Evolutionary conservation across 2,113 vertebrate species (phyloP).

Genomic region (Percopsis transmontana): DNA sequence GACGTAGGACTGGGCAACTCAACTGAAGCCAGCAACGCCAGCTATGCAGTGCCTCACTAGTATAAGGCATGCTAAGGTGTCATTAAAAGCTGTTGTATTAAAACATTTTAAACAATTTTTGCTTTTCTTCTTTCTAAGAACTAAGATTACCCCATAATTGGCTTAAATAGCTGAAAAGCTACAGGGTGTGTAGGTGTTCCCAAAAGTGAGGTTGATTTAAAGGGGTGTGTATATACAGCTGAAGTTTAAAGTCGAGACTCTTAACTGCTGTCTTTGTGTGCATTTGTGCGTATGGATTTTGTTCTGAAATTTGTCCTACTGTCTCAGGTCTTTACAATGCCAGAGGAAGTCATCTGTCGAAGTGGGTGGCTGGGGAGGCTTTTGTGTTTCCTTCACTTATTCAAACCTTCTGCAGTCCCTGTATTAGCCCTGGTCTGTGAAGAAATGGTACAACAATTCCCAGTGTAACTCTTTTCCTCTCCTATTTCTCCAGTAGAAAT

Average conservation of each 20-base stretch:
- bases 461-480: neutral
- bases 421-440: slow-evolving; percentile 50
- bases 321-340: slow-evolving; percentile 31
- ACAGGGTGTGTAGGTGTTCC: slow-evolving; percentile 11
- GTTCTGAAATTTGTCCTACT: slow-evolving; percentile 55
- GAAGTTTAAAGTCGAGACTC: too few species aligned
- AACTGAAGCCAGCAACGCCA: too few species aligned
- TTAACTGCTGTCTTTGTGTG: neutral
- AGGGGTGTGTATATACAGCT: slow-evolving; percentile 2
- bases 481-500: slow-evolving; percentile 18
- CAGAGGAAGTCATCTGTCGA: slow-evolving; percentile 51
- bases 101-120: too few species aligned
- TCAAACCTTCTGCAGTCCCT: slow-evolving; percentile 45
- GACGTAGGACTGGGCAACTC: too few species aligned
- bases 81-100: too few species aligned
- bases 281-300: neutral
- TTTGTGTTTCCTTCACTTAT: slow-evolving; percentile 53
- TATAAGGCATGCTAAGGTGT: too few species aligned
- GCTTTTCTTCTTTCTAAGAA: too few species aligned
- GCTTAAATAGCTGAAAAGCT: too few species aligned
- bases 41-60: too few species aligned
- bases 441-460: slow-evolving; percentile 18
- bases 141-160: too few species aligned
- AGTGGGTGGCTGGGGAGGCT: slow-evolving; percentile 23
- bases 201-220: neutral